Evolutionary conservation across 2,113 vertebrate species (phyloP).

Genomic region (Holacanthus passer): DNA sequence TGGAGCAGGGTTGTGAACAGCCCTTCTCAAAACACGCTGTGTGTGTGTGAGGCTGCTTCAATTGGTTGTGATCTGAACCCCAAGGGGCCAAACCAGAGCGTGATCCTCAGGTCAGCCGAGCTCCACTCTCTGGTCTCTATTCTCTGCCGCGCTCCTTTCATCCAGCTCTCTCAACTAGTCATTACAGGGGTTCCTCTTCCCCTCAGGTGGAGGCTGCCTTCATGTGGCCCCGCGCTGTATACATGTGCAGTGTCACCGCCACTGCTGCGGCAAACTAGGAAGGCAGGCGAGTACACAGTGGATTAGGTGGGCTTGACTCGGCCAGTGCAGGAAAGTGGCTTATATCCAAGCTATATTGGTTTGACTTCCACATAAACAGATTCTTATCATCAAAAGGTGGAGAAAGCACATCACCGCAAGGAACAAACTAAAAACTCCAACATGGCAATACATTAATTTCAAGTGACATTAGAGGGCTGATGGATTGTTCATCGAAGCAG

Average conservation of each 20-base stretch:
- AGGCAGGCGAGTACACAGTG: slow-evolving; percentile 24
- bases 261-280: slow-evolving; percentile 13
- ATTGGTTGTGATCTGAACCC: slow-evolving; percentile 80
- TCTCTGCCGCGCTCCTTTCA: slow-evolving; percentile 62
- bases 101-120: slow-evolving; percentile 69
- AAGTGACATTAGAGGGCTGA: slow-evolving; percentile 60
- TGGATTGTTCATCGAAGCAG: slow-evolving; percentile 56
- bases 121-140: slow-evolving; percentile 50
- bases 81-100: slow-evolving; percentile 64
- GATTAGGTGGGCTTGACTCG: slow-evolving; percentile 57
- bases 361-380: slow-evolving; percentile 33
- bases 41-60: slow-evolving; percentile 51
- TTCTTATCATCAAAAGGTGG: slow-evolving; percentile 30
- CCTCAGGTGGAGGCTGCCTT: slow-evolving; percentile 51
- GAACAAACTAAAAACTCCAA: slow-evolving; percentile 55
- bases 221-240: slow-evolving; percentile 45
- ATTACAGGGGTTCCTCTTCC: slow-evolving; percentile 71
- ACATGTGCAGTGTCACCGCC: slow-evolving; percentile 38
- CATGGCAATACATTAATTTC: slow-evolving; percentile 63
- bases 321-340: slow-evolving; percentile 38
- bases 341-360: slow-evolving; percentile 27
- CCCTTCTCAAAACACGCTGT: slow-evolving; percentile 42
- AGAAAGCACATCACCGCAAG: slow-evolving; percentile 13
- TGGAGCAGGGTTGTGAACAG: slow-evolving; percentile 35
- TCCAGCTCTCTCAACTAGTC: slow-evolving; percentile 71